Evolutionary conservation across 2,888 invertebrate genomes (phyloP), one percentile per base, ranked within the genome.

Genomic region (Acronicta aceris): DNA sequence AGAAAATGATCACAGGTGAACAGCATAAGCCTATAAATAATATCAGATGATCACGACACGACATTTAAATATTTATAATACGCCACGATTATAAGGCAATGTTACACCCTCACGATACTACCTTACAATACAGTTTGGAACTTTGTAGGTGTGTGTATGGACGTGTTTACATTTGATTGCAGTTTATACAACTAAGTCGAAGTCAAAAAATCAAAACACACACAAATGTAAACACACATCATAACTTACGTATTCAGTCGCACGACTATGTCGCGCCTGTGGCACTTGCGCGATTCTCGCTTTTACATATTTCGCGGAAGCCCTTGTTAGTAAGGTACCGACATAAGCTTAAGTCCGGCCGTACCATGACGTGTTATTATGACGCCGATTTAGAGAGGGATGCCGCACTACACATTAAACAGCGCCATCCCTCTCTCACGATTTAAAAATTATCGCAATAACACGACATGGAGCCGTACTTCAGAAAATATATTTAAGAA

Each of bases 1-100:
- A 33, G 43, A 16, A 60, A 53, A n/a, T 48, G 56, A 65, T 49
- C 65, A 70, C 69, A 70, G 65, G 61, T 33, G 30, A 21, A 41
- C 30, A 40, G 53, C 50, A 21, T 17, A 65, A 65, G 48, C 52
- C 10, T 46, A 30, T 4, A 38, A 65, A 42, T 33, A 38, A 25
- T 21, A 54, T 16, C 47, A 43, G 30, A 52, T 33, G 48, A 62
- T 40, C 49, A 67, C 56, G 43, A 64, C 48, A 64, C 68, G 58
- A 71, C 71, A 71, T 47, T 36, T 17, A 63, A 10, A 56, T 52
- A 62, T 58, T 38, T 38, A 56, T 10, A 36, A 59, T 48, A 57
- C 64, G 71, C 59, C 59, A 56, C 49, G 51, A 43, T 33, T 48
- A 57, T 71, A 71, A 71, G 71, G 68, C 71, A 60, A 33, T 61